Conservation (phyloP, 2,113 vertebrate genomes). For the Vidua macroura region DNA sequence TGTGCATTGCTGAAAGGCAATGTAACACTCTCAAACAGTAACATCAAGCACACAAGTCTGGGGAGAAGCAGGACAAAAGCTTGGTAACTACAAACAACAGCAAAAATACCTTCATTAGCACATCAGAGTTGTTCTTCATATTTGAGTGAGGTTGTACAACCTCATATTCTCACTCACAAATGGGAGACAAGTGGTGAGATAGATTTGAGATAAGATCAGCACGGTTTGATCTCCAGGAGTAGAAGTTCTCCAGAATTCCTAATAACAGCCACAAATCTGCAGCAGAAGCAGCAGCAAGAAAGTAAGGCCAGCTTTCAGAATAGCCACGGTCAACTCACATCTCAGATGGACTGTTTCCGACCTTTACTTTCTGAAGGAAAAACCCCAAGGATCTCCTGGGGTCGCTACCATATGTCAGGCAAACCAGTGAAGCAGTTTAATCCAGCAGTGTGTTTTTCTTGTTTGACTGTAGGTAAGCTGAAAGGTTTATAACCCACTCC, state of each 20-base stretch:
- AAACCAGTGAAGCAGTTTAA: neutral
- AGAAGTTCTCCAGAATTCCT: neutral
- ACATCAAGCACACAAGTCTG: neutral
- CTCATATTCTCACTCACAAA: neutral
- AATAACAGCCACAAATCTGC: neutral
- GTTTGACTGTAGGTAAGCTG: constrained; percentile 11
- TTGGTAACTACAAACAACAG: neutral
- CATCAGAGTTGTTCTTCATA: neutral
- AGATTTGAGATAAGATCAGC: neutral
- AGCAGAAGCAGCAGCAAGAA: constrained; percentile 7
- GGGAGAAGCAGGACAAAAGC: neutral
- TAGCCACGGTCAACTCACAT: neutral
- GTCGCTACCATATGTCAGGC: neutral
- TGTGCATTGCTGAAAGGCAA: neutral
- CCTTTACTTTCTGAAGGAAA: neutral
- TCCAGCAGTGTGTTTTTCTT: constrained; percentile 53
- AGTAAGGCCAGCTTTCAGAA: neutral
- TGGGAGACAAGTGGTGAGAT: neutral
- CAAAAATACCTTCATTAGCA: neutral
- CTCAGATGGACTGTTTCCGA: neutral
- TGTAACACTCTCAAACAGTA: neutral
- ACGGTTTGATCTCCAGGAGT: neutral
- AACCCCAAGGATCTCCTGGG: neutral
- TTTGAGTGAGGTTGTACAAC: neutral
- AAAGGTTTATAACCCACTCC: constrained; percentile 31